Base-by-base conservation (phyloP, 1,140 invertebrate genomes). In the Sinonovacula constricta region DNA sequence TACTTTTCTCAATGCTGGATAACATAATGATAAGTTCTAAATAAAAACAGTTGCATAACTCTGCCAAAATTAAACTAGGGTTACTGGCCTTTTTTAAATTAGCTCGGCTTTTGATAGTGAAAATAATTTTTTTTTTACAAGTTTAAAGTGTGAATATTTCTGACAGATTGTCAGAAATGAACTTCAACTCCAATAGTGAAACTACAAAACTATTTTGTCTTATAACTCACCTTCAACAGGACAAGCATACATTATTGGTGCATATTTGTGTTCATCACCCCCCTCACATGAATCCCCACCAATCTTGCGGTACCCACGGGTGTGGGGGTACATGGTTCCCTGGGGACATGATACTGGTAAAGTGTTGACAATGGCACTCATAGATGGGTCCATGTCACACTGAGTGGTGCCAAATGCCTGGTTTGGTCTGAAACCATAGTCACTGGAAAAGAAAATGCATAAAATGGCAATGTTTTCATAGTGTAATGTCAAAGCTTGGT, bases 261-360 rank as follows among this genome's bases (percentile, higher is more conserved):
- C 92, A 88, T 94, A 97, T 22, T 93, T 91, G 63, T 93, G 92
- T n/a, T 94, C 93, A 34, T 93, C 92, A 3, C 95, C 95, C 39
- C 93, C 93, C 22, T 91, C 87, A 89, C 97, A 98, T 1, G 93
- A 93, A 88, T 97, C 95, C 3, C 95, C 95, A n/a, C 94, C 91
- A 69, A 97, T 95, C 89, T 95, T 95, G 1, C 94, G 90, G 87
- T 97, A 91, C 87, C 97, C 97, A 91, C 95, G 96, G 0, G 96
- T 96, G 54, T 76, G 81, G 14, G 95, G 91, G 85, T 95, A 95
- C 85, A 96, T 97, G 86, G 93, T 95, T 22, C 80, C 78, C 24
- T 89, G 76, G 10, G 81, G 91, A 84, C 96, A 98, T 14, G 89
- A 90, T 0, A 75, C 22, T 0, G 96, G 95, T 1, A 95, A 88